Percentiles rank a stretch among this genome's conserved stretches.
These are phyloP conservation scores for Archivesica marissinica DNA, from an alignment of 1,140 invertebrate species.

Conservation along the genomic window DNA sequence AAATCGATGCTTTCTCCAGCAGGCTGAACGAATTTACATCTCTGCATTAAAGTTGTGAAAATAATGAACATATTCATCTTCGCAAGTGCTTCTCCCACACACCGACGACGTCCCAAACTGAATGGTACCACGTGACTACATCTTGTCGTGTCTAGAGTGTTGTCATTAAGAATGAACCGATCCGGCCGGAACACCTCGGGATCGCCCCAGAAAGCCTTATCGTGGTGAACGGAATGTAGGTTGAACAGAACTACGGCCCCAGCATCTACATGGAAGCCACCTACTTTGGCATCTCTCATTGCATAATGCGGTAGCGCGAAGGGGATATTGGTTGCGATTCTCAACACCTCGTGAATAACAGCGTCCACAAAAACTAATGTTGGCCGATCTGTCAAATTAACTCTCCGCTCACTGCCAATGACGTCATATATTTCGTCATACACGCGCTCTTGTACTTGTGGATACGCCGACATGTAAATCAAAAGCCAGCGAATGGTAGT, in stretches of 20 bases:
- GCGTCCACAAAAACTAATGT: conserved; percentile 74
- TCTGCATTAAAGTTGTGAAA: conserved; percentile 32
- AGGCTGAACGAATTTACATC: background rate
- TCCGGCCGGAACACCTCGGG: conserved; percentile 21
- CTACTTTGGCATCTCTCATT: conserved; percentile 67
- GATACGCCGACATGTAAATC: conserved; percentile 90
- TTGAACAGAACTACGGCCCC: conserved; percentile 17
- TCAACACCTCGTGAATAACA: conserved; percentile 69
- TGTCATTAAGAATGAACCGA: background rate
- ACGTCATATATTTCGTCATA: conserved; percentile 92
- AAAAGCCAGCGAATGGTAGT: conserved; percentile 93
- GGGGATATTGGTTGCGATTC: conserved; percentile 78
- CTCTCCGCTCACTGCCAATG: conserved; percentile 90
- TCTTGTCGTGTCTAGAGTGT: background rate
- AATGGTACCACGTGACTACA: background rate
- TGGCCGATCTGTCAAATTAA: conserved; percentile 89
- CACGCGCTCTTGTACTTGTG: conserved; percentile 89
- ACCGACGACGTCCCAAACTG: conserved; percentile 10
- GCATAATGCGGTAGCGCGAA: conserved; percentile 67
- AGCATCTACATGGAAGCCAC: conserved; percentile 68
- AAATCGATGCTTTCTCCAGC: background rate
- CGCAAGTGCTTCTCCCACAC: conserved; percentile 1
- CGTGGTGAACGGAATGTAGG: background rate
- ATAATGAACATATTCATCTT: conserved; percentile 5
- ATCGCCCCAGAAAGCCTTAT: conserved; percentile 20